These are phyloP conservation scores for Thaumetopoea pityocampa DNA, from an alignment of 1,140 invertebrate species.

Conservation along the genomic window DNA sequence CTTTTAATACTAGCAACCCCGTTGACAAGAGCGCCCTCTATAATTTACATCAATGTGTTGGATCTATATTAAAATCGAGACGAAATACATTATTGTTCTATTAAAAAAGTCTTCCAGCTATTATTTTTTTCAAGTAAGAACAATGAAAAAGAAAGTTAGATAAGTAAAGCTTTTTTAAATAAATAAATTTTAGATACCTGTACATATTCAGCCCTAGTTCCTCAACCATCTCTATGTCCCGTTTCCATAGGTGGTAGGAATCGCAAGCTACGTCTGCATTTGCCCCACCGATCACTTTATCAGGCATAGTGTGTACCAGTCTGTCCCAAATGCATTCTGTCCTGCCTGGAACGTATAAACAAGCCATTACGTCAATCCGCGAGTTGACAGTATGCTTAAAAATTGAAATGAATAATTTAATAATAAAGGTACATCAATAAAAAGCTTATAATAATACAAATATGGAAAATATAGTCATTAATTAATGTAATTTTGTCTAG, in stretches of 20 bases:
- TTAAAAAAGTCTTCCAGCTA: constrained; percentile 5
- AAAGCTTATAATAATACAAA: too few species aligned
- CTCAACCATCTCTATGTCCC: constrained; percentile 10
- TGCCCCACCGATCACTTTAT: not conserved
- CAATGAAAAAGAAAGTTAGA: not conserved
- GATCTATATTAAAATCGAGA: too few species aligned
- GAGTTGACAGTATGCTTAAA: too few species aligned
- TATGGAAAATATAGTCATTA: too few species aligned
- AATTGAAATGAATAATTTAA: too few species aligned
- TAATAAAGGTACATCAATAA: too few species aligned
- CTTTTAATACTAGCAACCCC: too few species aligned
- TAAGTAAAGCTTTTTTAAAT: not conserved
- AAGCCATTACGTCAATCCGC: too few species aligned
- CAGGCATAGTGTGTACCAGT: constrained; percentile 3
- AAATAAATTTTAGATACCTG: constrained; percentile 12
- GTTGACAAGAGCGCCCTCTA: too few species aligned
- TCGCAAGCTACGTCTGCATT: constrained; percentile 17
- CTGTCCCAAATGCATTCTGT: constrained; percentile 7
- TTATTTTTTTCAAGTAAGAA: constrained; percentile 7
- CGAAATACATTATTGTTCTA: too few species aligned
- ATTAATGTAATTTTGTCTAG: too few species aligned
- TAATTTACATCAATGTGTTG: too few species aligned
- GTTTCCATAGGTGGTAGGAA: constrained; percentile 13
- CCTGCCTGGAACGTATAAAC: constrained; percentile 9
- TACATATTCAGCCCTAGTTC: constrained; percentile 16